These are phyloP conservation scores for Cherax quadricarinatus DNA, from an alignment of 1,140 invertebrate genomes.

Conservation along the genomic window DNA sequence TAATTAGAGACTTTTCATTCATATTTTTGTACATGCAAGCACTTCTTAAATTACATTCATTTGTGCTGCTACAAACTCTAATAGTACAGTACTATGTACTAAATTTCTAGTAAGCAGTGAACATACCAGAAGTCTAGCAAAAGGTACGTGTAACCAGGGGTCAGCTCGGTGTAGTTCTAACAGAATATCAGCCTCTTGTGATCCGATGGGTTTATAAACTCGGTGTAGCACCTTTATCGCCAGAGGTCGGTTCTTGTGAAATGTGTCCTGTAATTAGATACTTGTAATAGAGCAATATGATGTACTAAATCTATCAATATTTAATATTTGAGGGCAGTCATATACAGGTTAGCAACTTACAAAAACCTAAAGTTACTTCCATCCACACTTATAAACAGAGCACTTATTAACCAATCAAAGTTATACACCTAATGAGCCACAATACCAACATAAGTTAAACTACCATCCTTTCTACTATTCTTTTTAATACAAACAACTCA, in stretches of 20 bases:
- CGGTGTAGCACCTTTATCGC: conserved; percentile 76
- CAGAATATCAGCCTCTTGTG: conserved; percentile 76
- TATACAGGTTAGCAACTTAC: background rate
- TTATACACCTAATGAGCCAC: too few species aligned
- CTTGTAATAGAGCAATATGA: background rate
- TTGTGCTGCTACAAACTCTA: too few species aligned
- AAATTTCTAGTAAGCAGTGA: background rate
- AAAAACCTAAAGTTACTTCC: too few species aligned
- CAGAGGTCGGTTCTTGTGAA: conserved; percentile 74
- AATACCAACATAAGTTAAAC: too few species aligned
- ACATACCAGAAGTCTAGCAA: conserved; percentile 74
- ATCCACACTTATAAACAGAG: too few species aligned
- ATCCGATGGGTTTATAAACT: conserved; percentile 75
- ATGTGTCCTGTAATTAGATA: conserved; percentile 74
- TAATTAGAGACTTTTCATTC: too few species aligned
- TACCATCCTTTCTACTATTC: too few species aligned
- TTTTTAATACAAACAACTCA: too few species aligned
- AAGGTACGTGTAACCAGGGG: conserved; percentile 74
- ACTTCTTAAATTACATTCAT: too few species aligned
- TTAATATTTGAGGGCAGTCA: background rate
- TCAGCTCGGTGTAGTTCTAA: conserved; percentile 74
- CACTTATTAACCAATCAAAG: too few species aligned
- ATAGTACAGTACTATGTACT: too few species aligned
- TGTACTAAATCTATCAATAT: background rate
- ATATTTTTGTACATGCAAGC: too few species aligned